Evolutionary conservation across 1,140 invertebrate genomes (phyloP), one percentile per base, ranked within the genome.

Genomic region (Drosophila funebris): DNA sequence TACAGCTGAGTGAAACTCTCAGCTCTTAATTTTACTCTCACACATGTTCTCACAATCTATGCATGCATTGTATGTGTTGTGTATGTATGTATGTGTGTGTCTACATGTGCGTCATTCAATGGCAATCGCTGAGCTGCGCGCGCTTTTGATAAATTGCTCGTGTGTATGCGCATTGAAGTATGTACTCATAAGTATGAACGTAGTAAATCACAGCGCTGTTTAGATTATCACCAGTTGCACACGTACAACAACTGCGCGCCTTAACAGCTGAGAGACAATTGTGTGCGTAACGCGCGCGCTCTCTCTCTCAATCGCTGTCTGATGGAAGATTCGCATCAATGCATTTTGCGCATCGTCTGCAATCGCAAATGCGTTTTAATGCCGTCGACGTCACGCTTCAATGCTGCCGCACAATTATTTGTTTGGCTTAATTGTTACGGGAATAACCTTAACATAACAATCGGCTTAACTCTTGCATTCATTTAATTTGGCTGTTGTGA

Each of bases 171-270:
- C 37, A 29, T 22, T 29, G 13, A 43, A 7, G 11, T 14, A 24
- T 14, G 5, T 18, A 29, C 18, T 31, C 36, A n/a, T n/a, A 14
- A 4, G 27, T 33, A 18, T 27, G 46, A 39, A 60, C 22, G 44
- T 50, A 52, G 44, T 50, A 52, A 78, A 75, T 84, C 68, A 60
- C 56, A 24, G 62, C 54, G 43, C 69, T n/a, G 44, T 39, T 73
- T 43, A 48, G 63, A 50, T 73, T 83, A 75, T 78, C 53, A 72
- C 5, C 75, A 82, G 78, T 48, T 81, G 78, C 66, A 60, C 39
- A 63, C 27, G 36, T 44, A 50, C 8, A 44, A 46, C 16, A 53
- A 13, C 52, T 13, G 16, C 7, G 8, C 13, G 43, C 16, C 20
- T 16, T 2, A 52, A 18, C 48, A 52, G 44, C 58, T 37, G 18